A percentile compares a stretch with the other conserved stretches of the same genome.
These are phyloP conservation scores for Acomys russatus DNA, from an alignment of 2,797 vertebrate species.

Conservation along the genomic window DNA sequence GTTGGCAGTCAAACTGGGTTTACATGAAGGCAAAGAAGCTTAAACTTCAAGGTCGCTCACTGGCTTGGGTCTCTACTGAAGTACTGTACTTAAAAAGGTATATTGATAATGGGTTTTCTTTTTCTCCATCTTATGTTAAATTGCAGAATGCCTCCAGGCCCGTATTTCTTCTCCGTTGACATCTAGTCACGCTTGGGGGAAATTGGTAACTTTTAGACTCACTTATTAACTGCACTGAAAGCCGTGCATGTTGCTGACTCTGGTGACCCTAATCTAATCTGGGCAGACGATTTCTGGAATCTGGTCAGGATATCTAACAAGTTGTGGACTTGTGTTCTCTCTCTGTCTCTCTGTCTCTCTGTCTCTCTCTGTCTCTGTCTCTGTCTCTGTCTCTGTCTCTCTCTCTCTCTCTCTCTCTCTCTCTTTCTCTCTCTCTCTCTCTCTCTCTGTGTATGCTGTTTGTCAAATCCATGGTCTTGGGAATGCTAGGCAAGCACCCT, in stretches of 20 bases:
- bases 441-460: too few species aligned
- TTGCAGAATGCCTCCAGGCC: constrained; percentile 38
- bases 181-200: neutral
- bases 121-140: neutral
- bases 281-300: neutral
- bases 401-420: too few species aligned
- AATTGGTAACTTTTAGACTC: constrained; percentile 45
- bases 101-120: constrained; percentile 12
- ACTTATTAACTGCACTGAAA: constrained; percentile 2
- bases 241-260: neutral
- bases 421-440: too few species aligned
- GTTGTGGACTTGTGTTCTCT: neutral
- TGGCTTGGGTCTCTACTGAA: neutral
- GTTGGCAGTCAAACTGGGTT: constrained; percentile 23
- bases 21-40: constrained; percentile 59
- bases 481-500: neutral
- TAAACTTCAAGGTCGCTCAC: constrained; percentile 41
- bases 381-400: too few species aligned
- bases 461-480: neutral
- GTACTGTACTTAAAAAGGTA: neutral
- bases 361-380: neutral
- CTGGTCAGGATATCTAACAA: neutral
- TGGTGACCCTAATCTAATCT: neutral
- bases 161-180: neutral
- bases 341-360: neutral